Evolutionary conservation across 2,797 vertebrate genomes (phyloP).

Genomic region (Acanthornis magna): DNA sequence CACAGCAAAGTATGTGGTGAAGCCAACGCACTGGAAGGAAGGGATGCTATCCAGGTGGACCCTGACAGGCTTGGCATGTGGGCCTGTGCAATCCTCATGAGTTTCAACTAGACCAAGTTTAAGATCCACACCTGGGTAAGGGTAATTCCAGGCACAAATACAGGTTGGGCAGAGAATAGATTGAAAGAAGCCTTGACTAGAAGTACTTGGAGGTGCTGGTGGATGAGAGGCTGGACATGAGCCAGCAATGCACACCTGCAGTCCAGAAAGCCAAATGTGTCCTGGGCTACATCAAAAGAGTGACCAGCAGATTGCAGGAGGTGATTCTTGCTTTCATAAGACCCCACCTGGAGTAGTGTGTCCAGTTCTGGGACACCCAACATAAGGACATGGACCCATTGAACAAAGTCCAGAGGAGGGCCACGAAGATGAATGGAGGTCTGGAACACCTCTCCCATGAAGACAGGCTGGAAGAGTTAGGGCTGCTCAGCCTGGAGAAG

Average conservation of each 20-base stretch:
- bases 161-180: not conserved
- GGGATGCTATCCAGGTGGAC: not conserved
- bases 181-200: not conserved
- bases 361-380: not conserved
- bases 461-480: not conserved
- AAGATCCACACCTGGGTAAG: not conserved
- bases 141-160: not conserved
- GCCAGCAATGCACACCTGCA: not conserved
- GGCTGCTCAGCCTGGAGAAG: not conserved
- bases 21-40: not conserved
- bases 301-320: not conserved
- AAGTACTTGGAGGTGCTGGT: not conserved
- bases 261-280: not conserved
- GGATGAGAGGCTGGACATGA: not conserved
- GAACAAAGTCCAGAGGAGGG: accelerated
- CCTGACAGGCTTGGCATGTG: not conserved
- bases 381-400: accelerated
- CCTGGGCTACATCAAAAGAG: not conserved
- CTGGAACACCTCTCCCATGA: not conserved
- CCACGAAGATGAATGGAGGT: accelerated
- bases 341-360: not conserved
- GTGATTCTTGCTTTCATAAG: not conserved
- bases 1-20: not conserved
- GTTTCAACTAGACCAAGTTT: not conserved
- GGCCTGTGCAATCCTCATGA: not conserved